Evolutionary conservation across 2,113 vertebrate genomes (phyloP).

Genomic region (Vulpes vulpes): DNA sequence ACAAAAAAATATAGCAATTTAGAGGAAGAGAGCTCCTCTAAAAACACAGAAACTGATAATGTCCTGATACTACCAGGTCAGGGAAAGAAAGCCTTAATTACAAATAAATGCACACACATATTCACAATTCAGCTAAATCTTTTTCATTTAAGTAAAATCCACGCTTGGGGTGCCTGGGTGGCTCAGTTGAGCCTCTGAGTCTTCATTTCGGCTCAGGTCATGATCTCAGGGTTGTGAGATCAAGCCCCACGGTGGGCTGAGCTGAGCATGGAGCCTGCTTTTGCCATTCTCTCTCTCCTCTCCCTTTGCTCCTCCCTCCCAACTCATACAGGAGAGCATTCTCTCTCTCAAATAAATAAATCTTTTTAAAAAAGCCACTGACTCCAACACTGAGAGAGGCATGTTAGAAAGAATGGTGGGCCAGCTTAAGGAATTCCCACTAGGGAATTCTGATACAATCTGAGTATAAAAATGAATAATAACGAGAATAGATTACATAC

Average conservation of each 20-base stretch:
- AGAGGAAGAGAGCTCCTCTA: background rate
- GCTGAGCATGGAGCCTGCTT: background rate
- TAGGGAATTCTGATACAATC: background rate
- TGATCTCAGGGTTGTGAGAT: background rate
- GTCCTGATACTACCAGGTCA: too few relatives aligned
- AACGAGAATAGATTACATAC: background rate
- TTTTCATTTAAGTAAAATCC: constrained; percentile 63
- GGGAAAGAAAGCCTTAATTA: background rate
- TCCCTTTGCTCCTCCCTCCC: background rate
- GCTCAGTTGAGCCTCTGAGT: background rate
- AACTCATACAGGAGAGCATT: too few relatives aligned
- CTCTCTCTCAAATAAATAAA: background rate
- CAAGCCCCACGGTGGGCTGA: background rate
- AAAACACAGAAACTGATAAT: background rate
- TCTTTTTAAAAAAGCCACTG: background rate
- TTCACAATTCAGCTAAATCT: background rate
- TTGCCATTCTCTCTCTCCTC: background rate
- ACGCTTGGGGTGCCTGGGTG: background rate
- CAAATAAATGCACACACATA: background rate
- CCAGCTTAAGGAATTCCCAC: background rate
- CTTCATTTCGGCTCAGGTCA: background rate
- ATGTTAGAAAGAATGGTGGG: background rate
- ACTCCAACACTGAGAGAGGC: background rate
- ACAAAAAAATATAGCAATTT: background rate
- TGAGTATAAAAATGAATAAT: background rate